Evolutionary conservation across 1,140 invertebrate genomes (phyloP).

Genomic region (Euborellia annulipes): DNA sequence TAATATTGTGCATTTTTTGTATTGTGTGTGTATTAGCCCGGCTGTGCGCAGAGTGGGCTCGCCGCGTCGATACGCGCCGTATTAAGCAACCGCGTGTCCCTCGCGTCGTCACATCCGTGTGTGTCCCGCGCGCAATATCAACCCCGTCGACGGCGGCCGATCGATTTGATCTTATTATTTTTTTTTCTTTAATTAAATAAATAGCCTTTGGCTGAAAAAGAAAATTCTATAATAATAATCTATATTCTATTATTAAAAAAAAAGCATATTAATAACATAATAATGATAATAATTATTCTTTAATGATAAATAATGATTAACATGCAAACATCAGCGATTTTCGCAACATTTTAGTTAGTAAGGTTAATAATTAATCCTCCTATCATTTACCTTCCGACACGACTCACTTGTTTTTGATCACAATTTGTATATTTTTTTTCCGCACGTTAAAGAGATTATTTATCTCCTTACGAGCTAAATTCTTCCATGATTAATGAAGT

Average conservation of each 20-base stretch:
- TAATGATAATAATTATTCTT: background rate
- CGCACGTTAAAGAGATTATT: no score
- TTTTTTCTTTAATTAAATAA: background rate
- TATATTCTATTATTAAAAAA: no score
- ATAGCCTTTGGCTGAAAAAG: background rate
- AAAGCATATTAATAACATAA: no score
- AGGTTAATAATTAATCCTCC: background rate
- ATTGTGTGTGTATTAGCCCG: constrained; percentile 35
- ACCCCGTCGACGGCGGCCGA: background rate
- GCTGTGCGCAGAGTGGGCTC: constrained; percentile 54
- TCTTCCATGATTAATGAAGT: no score
- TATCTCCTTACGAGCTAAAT: no score
- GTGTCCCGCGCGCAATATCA: background rate
- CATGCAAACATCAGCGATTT: background rate
- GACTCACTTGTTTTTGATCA: background rate
- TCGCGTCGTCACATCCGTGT: background rate
- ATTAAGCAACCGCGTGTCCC: constrained; percentile 34
- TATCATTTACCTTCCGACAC: background rate
- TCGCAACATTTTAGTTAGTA: background rate
- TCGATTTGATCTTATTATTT: background rate
- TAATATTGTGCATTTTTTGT: constrained; percentile 10
- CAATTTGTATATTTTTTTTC: no score
- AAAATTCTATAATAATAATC: background rate
- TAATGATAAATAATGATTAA: background rate
- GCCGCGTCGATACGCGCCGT: constrained; percentile 63